Percentiles rank a stretch among this genome's conserved stretches.
phyloP scores from a whole-genome alignment of 2,113 vertebrate genomes.

The Chloropsis cyanopogon region DNA sequence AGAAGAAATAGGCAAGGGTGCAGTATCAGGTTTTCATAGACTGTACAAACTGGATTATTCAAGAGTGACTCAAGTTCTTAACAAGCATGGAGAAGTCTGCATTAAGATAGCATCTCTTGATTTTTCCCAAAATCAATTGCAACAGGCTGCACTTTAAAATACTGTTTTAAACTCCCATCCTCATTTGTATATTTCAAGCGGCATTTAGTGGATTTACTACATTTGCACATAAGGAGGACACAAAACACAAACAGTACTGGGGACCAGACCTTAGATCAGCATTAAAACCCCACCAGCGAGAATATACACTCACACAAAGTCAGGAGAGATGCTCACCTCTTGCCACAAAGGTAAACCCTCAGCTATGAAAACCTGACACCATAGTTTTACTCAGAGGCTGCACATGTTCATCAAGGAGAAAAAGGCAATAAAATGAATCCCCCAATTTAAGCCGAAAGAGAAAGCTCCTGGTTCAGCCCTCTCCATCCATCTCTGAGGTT shows the following conservation, averaged over 20 bases:
- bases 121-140: constrained; percentile 24
- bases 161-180: neutral
- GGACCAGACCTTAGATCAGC: neutral
- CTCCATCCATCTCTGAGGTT: neutral
- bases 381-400: neutral
- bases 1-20: constrained; percentile 37
- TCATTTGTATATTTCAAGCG: neutral
- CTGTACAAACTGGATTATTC: constrained; percentile 57
- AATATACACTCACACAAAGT: neutral
- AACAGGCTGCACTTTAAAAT: neutral
- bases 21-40: constrained; percentile 51
- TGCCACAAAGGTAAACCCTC: neutral
- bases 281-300: neutral
- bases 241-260: neutral
- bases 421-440: neutral
- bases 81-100: constrained; percentile 16
- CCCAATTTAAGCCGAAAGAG: neutral
- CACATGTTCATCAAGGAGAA: neutral
- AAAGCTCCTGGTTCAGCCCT: neutral
- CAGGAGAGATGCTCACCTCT: neutral
- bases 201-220: neutral
- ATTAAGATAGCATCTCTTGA: constrained; percentile 1
- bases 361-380: neutral
- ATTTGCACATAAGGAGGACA: neutral
- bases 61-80: constrained; percentile 32